phyloP scores from a whole-genome alignment of 2,797 vertebrate species.

The Syndactyla subalaris region DNA sequence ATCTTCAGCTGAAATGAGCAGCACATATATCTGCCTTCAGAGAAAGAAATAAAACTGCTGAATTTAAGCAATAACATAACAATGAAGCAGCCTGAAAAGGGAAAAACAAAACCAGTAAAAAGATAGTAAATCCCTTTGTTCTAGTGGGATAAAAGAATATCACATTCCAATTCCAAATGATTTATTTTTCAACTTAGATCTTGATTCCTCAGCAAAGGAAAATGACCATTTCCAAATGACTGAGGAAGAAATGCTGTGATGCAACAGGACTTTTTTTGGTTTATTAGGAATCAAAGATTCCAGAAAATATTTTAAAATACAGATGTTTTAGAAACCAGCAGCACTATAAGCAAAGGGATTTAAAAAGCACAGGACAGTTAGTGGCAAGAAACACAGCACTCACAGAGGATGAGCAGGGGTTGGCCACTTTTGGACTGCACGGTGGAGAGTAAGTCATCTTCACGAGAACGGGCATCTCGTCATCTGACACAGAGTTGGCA shows the following conservation, averaged over 20 bases:
- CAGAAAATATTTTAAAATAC: not conserved
- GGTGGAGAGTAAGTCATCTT: conserved; percentile 81
- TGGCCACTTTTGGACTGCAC: conserved; percentile 78
- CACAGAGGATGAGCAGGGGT: conserved; percentile 82
- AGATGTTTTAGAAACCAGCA: not conserved
- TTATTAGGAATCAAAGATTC: not conserved
- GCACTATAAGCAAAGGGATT: conserved; percentile 77
- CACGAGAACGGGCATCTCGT: conserved; percentile 83
- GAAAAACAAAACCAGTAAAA: conserved; percentile 35
- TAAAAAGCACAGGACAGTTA: conserved; percentile 66
- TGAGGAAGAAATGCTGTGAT: not conserved
- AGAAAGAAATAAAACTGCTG: conserved; percentile 52
- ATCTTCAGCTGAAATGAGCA: not conserved
- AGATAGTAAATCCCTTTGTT: conserved; percentile 72
- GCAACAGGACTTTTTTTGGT: not conserved
- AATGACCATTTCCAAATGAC: not conserved
- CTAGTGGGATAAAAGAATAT: conserved; percentile 14
- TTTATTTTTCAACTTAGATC: conserved; percentile 17
- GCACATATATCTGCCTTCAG: conserved; percentile 29
- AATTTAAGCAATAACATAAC: conserved; percentile 58
- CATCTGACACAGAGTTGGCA: conserved; percentile 79
- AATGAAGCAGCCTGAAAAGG: conserved; percentile 59
- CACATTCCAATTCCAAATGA: not conserved
- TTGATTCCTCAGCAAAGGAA: not conserved
- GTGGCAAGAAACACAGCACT: conserved; percentile 78